These are phyloP conservation scores for Andrena minutula DNA, from an alignment of 2,888 invertebrate species.

Conservation along the genomic window DNA sequence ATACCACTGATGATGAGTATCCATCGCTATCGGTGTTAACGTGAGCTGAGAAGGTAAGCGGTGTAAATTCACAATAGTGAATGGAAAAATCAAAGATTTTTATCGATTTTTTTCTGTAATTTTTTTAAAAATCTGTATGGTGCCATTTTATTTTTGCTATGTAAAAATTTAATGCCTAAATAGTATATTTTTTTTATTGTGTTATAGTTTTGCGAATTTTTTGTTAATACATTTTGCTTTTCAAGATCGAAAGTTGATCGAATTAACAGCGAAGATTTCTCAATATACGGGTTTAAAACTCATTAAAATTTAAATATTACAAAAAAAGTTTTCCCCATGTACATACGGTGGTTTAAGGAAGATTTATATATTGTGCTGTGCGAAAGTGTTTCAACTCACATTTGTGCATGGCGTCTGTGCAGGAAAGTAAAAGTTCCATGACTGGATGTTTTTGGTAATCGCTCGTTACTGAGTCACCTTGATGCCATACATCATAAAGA, in stretches of 20 bases:
- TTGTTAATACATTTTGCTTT: no score
- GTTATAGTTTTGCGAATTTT: neutral
- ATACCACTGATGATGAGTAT: no score
- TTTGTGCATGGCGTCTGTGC: neutral
- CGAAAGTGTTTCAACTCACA: neutral
- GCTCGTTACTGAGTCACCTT: slow-evolving; percentile 49
- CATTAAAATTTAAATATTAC: no score
- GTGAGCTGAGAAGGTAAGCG: neutral
- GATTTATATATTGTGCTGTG: neutral
- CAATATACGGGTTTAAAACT: no score
- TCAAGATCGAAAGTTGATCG: no score
- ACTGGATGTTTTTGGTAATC: slow-evolving; percentile 49
- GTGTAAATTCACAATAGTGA: neutral
- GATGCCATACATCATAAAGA: slow-evolving; percentile 45
- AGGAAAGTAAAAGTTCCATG: slow-evolving; percentile 57
- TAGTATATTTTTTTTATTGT: neutral
- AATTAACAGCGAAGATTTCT: no score
- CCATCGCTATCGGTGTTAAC: no score
- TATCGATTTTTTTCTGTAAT: neutral
- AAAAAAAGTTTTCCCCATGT: no score
- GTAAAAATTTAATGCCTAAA: no score
- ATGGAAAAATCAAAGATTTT: neutral
- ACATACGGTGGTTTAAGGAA: no score
- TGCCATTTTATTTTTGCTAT: neutral
- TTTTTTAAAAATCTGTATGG: neutral